Evolutionary conservation across 2,888 invertebrate species (phyloP), one percentile per base, ranked within the genome.

Genomic region (Anarsia innoxiella): DNA sequence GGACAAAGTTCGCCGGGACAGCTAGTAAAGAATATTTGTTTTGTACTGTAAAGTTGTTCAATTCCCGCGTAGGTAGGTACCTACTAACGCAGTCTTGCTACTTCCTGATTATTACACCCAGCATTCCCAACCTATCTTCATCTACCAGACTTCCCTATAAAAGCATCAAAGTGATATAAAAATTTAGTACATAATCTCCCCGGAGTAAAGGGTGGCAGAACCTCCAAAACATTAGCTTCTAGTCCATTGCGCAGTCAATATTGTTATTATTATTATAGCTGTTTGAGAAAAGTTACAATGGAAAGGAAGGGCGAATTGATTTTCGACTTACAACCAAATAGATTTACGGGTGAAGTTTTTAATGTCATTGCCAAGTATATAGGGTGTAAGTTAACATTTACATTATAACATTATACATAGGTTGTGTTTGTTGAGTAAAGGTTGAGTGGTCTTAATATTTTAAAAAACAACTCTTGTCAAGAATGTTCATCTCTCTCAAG

Each of bases 211-310:
- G 27, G 27, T 27, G 27, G n/a, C 3, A 25, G 10, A 10, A 3
- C n/a, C 8, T 8, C 6, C 25, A 9, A 2, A 25, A 4, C 27
- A 27, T 27, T 12, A 3, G 10, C 12, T 27, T 25, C 25, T n/a
- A 25, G 8, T 3, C 25, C 25, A 25, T 25, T 25, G 25, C 5
- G 23, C 23, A 32, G 32, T 32, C 4, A 32, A 32, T 32, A 33
- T 33, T 33, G 33, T 33, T 33, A 33, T 33, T 33, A 26, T 33
- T 33, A 33, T 33, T 26, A 33, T 33, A 13, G 15, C 15, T 33
- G 26, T 26, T 26, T 4, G 32, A 32, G 11, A 13, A 32, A 33
- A 33, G 33, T 33, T 33, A 26, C 33, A 33, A 33, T 33, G 33
- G 14, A 12, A 33, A 33, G 26, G 12, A 26, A 33, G 15, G 33